phyloP scores from a whole-genome alignment of 37 sponge, comb jelly and placozoan species.

The Ephydatia muelleri region DNA sequence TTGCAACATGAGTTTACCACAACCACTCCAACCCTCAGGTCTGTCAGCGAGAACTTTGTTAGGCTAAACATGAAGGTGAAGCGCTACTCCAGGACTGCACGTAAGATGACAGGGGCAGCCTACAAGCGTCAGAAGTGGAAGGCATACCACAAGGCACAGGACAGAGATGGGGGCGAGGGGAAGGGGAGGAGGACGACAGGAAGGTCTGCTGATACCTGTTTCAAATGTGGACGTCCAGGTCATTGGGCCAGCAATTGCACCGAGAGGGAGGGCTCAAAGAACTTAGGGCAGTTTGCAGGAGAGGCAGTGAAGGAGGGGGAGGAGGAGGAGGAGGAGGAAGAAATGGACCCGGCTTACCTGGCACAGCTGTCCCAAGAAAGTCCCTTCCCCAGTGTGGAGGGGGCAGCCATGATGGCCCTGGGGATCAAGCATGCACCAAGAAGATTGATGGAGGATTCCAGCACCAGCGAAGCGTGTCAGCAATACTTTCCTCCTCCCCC shows the following conservation, averaged over 20 bases:
- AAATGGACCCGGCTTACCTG: slow-evolving; percentile 16
- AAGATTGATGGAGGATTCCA: neutral
- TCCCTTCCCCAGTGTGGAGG: slow-evolving; percentile 56
- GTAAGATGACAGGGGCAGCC: slow-evolving; percentile 63
- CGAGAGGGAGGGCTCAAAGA: slow-evolving; percentile 38
- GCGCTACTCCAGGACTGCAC: slow-evolving; percentile 51
- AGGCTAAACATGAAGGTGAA: slow-evolving; percentile 87
- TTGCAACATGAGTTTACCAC: neutral
- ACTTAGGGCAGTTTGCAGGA: slow-evolving; percentile 76
- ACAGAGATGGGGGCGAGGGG: neutral
- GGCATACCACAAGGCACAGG: slow-evolving; percentile 10
- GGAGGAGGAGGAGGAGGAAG: slow-evolving; percentile 41
- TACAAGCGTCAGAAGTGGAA: slow-evolving; percentile 80
- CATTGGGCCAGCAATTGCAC: slow-evolving; percentile 95
- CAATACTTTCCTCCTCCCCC: neutral
- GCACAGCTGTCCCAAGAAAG: slow-evolving; percentile 35
- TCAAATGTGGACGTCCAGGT: slow-evolving; percentile 88
- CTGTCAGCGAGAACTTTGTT: slow-evolving; percentile 89
- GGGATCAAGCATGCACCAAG: slow-evolving; percentile 23
- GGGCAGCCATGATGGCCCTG: slow-evolving; percentile 44
- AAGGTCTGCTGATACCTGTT: slow-evolving; percentile 62
- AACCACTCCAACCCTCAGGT: neutral
- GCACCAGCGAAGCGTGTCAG: neutral
- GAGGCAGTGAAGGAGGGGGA: slow-evolving; percentile 50
- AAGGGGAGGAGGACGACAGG: slow-evolving; percentile 9